phyloP scores from a whole-genome alignment of 1,140 invertebrate genomes.

The Glossosoma conforme region DNA sequence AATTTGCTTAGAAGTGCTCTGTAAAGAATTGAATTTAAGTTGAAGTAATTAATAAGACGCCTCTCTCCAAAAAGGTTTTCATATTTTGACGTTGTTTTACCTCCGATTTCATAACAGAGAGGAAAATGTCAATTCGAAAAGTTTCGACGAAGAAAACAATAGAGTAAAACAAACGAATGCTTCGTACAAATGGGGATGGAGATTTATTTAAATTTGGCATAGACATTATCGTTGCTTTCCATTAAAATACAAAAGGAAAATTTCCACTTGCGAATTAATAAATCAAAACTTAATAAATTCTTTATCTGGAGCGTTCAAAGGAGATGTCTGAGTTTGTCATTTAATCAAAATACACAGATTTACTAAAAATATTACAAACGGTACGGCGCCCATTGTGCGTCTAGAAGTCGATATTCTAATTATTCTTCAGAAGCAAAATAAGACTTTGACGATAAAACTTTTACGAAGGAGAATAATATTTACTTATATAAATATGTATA shows the following conservation, averaged over 20 bases:
- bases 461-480: no score
- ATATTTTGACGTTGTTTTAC: slow-evolving; percentile 19
- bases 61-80: slow-evolving; percentile 3
- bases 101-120: slow-evolving; percentile 8
- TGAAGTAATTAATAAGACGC: slow-evolving; percentile 7
- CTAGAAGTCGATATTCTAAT: no score
- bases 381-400: background rate
- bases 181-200: slow-evolving; percentile 22
- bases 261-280: slow-evolving; percentile 18
- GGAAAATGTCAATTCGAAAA: slow-evolving; percentile 23
- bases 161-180: slow-evolving; percentile 22
- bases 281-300: slow-evolving; percentile 26
- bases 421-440: no score
- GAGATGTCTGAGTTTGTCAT: slow-evolving; percentile 13
- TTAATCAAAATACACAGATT: slow-evolving; percentile 18
- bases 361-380: background rate
- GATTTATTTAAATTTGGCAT: slow-evolving; percentile 28
- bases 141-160: slow-evolving; percentile 25
- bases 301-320: slow-evolving; percentile 1
- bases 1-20: slow-evolving; percentile 7
- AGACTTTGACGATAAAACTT: no score
- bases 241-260: slow-evolving; percentile 27
- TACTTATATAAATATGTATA: no score
- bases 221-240: slow-evolving; percentile 28
- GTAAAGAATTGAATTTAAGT: slow-evolving; percentile 13